Evolutionary conservation across 1,140 invertebrate genomes (phyloP).

Genomic region (Atta cephalotes): DNA sequence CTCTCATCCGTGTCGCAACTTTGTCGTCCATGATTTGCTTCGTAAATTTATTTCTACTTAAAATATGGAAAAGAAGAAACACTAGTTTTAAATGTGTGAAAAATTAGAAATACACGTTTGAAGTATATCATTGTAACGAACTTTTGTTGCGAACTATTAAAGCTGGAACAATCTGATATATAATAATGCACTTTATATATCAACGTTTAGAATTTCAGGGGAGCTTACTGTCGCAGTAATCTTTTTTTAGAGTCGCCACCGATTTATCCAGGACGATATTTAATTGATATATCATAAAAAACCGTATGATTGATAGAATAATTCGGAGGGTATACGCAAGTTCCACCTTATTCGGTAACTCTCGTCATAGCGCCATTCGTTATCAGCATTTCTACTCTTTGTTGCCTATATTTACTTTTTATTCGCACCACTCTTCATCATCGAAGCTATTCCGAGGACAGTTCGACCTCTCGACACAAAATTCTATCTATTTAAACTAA

Average conservation of each 20-base stretch:
- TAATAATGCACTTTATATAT: constrained; percentile 15
- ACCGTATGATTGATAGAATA: constrained; percentile 41
- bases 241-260: neutral
- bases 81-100: neutral
- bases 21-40: constrained; percentile 30
- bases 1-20: constrained; percentile 59
- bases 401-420: constrained; percentile 59
- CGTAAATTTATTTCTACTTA: neutral
- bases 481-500: constrained; percentile 64
- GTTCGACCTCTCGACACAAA: constrained; percentile 58
- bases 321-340: constrained; percentile 11
- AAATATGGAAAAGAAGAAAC: constrained; percentile 3
- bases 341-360: constrained; percentile 41
- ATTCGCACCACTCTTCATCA: constrained; percentile 57
- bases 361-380: constrained; percentile 48
- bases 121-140: neutral
- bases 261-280: constrained; percentile 24
- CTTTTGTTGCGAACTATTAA: neutral
- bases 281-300: constrained; percentile 26
- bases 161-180: neutral
- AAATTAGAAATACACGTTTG: constrained; percentile 1
- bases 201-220: constrained; percentile 7
- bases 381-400: constrained; percentile 58
- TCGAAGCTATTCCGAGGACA: constrained; percentile 49
- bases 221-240: neutral